Conservation (phyloP, 2,113 vertebrate species). For the Lophura nycthemera region DNA sequence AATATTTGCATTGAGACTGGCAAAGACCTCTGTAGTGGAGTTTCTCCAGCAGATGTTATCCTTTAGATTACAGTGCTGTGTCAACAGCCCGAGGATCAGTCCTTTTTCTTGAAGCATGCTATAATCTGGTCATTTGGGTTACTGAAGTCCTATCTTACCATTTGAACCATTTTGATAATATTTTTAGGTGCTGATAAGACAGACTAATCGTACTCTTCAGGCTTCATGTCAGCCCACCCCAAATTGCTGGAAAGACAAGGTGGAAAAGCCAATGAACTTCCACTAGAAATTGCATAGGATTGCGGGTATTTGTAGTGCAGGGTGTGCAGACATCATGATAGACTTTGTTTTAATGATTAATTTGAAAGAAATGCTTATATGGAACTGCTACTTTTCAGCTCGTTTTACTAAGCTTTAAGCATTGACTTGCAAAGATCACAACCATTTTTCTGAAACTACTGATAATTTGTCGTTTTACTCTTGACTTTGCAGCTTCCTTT, state of each 20-base stretch:
- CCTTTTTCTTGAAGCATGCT: neutral
- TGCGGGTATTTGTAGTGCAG: neutral
- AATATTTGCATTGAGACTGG: neutral
- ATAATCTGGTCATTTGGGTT: neutral
- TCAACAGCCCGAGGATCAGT: neutral
- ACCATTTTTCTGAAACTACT: neutral
- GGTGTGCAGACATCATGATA: neutral
- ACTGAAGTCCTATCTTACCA: neutral
- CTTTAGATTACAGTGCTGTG: neutral
- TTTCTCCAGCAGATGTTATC: neutral
- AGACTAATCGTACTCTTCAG: neutral
- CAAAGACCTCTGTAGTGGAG: neutral
- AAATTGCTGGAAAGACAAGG: neutral
- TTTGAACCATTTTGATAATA: neutral
- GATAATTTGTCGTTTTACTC: slow-evolving; percentile 13
- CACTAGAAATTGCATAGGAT: neutral
- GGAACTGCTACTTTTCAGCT: neutral
- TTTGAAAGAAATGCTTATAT: neutral
- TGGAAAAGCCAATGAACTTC: neutral
- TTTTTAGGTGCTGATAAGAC: neutral
- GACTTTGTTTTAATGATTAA: neutral
- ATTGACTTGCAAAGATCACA: neutral
- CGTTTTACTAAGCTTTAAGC: neutral
- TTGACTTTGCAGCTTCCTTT: slow-evolving; percentile 7
- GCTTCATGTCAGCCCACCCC: accelerated